Base-by-base conservation (phyloP, 2,888 invertebrate genomes). In the Thelaira solivaga region DNA sequence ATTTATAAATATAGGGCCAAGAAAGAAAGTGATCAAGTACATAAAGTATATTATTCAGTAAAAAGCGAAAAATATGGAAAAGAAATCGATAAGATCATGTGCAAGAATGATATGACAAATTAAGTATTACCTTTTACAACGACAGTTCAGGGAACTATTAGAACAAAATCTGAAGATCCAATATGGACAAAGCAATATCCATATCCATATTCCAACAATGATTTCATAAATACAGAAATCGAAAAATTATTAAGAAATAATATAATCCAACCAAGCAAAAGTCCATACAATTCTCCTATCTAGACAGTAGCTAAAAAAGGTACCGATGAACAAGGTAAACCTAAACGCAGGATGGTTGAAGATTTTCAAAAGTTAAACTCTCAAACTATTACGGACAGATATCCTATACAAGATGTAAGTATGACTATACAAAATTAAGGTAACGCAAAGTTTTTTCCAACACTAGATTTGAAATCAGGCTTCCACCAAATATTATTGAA, bases 331-430 rank as follows among this genome's bases (percentile, higher is more conserved):
- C 13, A 31, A 49, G 49, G 26, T 13, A 7, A 4, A 24, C 55
- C 13, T 10, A 73, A 73, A 36, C 13, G 16, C 4, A 2, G 65
- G n/a, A 71, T 59, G 76, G 71, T 76, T 1, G 36, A 61, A 3
- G 71, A 76, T 5, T 71, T 51, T 11, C 55, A 68, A 53, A 78
- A 55, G 18, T 55, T 55, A 55, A 77, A 77, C 10, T 24, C 55
- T 4, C 6, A 41, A n/a, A 72, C 61, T 6, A 57, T 62, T 24
- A 26, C 64, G n/a, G 69, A 45, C 11, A 24, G 65, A 34, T 67
- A 72, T 39, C 24, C 29, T 36, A 64, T 51, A 11, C 64, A 55
- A 6, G 45, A 55, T 31, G 55, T 67, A 5, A 45, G 26, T 20
- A 55, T 67, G 43, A 67, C 55, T 29, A 53, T 67, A 34, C 67